phyloP scores from a whole-genome alignment of 2,113 vertebrate species.

The Monarcha castaneiventris region DNA sequence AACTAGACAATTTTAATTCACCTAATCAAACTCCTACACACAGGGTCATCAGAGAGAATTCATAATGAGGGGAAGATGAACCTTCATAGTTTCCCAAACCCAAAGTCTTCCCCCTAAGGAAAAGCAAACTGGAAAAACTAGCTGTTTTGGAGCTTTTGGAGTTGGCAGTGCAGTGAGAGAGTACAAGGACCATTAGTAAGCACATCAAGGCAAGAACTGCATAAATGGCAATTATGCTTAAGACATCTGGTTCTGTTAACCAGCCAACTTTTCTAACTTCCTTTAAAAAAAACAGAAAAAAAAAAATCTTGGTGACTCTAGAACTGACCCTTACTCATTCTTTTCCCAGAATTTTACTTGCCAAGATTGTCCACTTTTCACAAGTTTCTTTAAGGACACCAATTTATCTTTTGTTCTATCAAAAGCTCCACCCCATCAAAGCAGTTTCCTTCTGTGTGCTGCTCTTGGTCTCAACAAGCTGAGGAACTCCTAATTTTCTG shows the following conservation, averaged over 20 bases:
- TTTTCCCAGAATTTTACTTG: not conserved
- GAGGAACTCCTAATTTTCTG: not conserved
- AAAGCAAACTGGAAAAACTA: not conserved
- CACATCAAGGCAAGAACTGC: not conserved
- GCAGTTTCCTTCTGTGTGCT: not conserved
- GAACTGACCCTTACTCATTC: not conserved
- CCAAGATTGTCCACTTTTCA: not conserved
- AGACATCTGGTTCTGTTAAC: not conserved
- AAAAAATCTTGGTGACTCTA: not conserved
- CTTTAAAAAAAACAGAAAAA: not conserved
- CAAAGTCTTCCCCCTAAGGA: not conserved
- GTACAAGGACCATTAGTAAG: not conserved
- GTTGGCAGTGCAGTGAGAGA: not conserved
- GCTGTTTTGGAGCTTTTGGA: not conserved
- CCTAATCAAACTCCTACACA: not conserved
- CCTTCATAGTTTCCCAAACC: not conserved
- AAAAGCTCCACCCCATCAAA: not conserved
- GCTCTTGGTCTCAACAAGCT: not conserved
- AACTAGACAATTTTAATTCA: not conserved
- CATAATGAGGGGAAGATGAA: not conserved
- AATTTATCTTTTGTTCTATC: not conserved
- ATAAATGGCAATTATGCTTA: not conserved
- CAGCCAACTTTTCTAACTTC: not conserved
- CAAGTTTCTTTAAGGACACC: not conserved
- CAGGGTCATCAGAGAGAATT: not conserved